phyloP scores from a whole-genome alignment of 2,888 invertebrate species.

The Trachelus tabidus region DNA sequence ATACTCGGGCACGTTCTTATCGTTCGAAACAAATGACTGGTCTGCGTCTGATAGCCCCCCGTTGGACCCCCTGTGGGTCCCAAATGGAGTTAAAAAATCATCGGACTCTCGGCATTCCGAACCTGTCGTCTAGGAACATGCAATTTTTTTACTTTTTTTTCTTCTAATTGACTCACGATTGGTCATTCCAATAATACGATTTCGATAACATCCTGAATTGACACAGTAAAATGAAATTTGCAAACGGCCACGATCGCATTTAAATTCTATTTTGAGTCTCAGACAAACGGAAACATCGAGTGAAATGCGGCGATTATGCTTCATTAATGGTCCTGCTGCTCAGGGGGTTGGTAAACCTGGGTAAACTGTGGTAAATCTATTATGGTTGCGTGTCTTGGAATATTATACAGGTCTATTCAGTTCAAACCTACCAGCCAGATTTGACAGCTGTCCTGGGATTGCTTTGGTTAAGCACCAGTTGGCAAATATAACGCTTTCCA shows the following conservation, averaged over 20 bases:
- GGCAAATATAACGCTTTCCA: neutral
- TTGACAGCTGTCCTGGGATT: neutral
- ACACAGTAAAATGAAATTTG: neutral
- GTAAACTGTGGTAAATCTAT: conserved; percentile 36
- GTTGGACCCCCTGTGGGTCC: conserved; percentile 23
- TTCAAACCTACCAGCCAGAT: conserved; percentile 6
- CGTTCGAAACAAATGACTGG: conserved; percentile 36
- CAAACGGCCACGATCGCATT: neutral
- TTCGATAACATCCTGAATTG: neutral
- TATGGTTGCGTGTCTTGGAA: conserved; percentile 31
- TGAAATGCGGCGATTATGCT: conserved; percentile 23
- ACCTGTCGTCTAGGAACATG: conserved; percentile 2
- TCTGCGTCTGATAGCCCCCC: conserved; percentile 29
- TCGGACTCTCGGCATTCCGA: conserved; percentile 22
- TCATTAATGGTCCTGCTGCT: conserved; percentile 23
- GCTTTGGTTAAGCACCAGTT: neutral
- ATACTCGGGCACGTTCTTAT: conserved; percentile 30
- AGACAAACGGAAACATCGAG: neutral
- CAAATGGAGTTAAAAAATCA: conserved; percentile 11
- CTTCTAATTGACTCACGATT: neutral
- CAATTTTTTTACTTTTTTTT: neutral
- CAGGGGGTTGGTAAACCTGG: conserved; percentile 13
- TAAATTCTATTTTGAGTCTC: neutral
- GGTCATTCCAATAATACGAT: neutral
- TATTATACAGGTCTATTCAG: conserved; percentile 15